A percentile compares a stretch with the other conserved stretches of the same genome.
Conservation (phyloP, 1,140 invertebrate genomes). For the Drosophila nasuta region DNA sequence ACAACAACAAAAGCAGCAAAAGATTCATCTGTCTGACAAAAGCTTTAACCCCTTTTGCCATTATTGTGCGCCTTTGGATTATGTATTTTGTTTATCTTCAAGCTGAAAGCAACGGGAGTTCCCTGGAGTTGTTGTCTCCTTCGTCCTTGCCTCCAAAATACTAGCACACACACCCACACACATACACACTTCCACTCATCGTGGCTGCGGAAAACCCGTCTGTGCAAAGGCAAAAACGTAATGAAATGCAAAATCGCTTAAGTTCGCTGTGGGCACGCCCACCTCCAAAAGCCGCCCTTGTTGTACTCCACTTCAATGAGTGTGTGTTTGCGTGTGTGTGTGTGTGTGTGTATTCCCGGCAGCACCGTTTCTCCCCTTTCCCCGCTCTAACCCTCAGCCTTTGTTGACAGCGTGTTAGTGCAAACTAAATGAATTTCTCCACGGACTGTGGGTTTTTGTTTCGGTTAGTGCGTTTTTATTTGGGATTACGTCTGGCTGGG, state of each 20-base stretch:
- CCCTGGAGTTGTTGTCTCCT: slow-evolving; percentile 41
- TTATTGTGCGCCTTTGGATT: slow-evolving; percentile 72
- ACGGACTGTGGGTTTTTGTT: slow-evolving; percentile 78
- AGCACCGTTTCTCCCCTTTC: background rate
- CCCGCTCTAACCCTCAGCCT: background rate
- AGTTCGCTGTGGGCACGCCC: slow-evolving; percentile 61
- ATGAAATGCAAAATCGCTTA: slow-evolving; percentile 83
- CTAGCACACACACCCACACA: slow-evolving; percentile 10
- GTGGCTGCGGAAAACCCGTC: slow-evolving; percentile 22
- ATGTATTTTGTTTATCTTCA: slow-evolving; percentile 82
- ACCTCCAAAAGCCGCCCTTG: slow-evolving; percentile 25
- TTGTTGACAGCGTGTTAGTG: slow-evolving; percentile 81
- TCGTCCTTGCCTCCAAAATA: slow-evolving; percentile 35
- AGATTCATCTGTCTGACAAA: slow-evolving; percentile 56
- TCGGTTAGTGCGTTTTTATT: slow-evolving; percentile 56
- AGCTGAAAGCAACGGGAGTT: slow-evolving; percentile 46
- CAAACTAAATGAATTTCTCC: slow-evolving; percentile 82
- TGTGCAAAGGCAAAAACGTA: slow-evolving; percentile 61
- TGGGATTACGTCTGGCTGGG: slow-evolving; percentile 52
- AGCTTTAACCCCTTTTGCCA: slow-evolving; percentile 69
- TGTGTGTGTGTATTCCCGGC: slow-evolving; percentile 7
- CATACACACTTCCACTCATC: background rate
- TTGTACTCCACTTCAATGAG: background rate
- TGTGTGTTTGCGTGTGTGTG: slow-evolving; percentile 4
- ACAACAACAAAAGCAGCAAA: slow-evolving; percentile 34